Evolutionary conservation across 1,140 invertebrate genomes (phyloP).

Genomic region (Drosophila carrolli): DNA sequence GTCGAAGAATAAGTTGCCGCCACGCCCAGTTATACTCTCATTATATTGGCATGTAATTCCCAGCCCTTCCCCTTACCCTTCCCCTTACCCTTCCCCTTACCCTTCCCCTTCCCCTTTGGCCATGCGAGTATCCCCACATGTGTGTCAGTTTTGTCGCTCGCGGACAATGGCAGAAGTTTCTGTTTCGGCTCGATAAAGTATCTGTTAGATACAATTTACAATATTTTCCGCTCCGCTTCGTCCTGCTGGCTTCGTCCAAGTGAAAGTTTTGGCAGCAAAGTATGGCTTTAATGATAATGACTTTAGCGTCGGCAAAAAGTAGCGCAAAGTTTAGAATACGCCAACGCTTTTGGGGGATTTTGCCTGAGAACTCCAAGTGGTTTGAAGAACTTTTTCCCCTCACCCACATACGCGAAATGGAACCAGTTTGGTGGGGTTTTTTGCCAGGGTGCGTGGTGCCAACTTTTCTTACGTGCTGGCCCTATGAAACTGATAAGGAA

Average conservation of each 20-base stretch:
- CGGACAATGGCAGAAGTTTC: slow-evolving; percentile 80
- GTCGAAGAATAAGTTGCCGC: slow-evolving; percentile 53
- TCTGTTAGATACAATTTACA: slow-evolving; percentile 82
- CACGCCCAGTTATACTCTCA: slow-evolving; percentile 59
- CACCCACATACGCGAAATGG: slow-evolving; percentile 27
- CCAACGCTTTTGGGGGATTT: slow-evolving; percentile 74
- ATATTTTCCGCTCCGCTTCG: slow-evolving; percentile 54
- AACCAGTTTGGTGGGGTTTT: slow-evolving; percentile 32
- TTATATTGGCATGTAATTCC: slow-evolving; percentile 63
- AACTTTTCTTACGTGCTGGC: slow-evolving; percentile 73
- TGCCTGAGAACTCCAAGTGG: slow-evolving; percentile 62
- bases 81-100: not conserved
- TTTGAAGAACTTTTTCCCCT: slow-evolving; percentile 54
- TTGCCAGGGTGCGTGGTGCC: slow-evolving; percentile 18
- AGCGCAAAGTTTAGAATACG: slow-evolving; percentile 78
- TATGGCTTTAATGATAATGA: slow-evolving; percentile 81
- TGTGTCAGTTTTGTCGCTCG: slow-evolving; percentile 67
- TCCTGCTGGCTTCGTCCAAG: slow-evolving; percentile 28
- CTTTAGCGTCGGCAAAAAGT: slow-evolving; percentile 76
- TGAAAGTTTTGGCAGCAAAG: slow-evolving; percentile 72
- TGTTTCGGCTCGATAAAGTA: slow-evolving; percentile 79
- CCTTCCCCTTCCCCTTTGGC: not conserved
- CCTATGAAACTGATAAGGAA: slow-evolving; percentile 72
- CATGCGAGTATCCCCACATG: slow-evolving; percentile 21
- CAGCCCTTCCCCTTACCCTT: slow-evolving; percentile 19